Evolutionary conservation across 2,888 invertebrate genomes (phyloP).

Genomic region (Chaetogeoica ovagalla): DNA sequence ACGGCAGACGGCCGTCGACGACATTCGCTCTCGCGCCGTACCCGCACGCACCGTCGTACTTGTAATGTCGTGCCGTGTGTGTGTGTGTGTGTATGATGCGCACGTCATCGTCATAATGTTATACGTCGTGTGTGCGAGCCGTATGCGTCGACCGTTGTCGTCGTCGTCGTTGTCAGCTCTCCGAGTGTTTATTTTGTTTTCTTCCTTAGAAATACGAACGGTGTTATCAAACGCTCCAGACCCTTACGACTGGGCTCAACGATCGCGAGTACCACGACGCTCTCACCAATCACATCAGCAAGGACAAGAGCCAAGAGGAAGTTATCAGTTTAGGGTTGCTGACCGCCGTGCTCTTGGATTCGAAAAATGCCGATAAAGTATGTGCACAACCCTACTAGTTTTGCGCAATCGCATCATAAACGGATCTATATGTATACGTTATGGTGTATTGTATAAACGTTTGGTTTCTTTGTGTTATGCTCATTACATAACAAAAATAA

Average conservation of each 20-base stretch:
- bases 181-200: constrained; percentile 54
- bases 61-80: constrained; percentile 37
- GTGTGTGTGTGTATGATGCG: constrained; percentile 30
- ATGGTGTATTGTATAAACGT: constrained; percentile 29
- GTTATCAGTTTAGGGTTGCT: constrained; percentile 84
- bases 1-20: constrained; percentile 27
- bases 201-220: constrained; percentile 83
- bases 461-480: constrained; percentile 15
- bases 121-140: constrained; percentile 40
- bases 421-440: not conserved
- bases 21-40: constrained; percentile 31
- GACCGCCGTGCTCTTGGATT: constrained; percentile 84
- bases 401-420: not conserved
- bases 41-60: constrained; percentile 32
- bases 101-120: constrained; percentile 34
- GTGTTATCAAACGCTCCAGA: constrained; percentile 76
- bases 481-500: not conserved
- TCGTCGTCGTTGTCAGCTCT: not conserved
- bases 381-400: not conserved
- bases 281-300: constrained; percentile 84
- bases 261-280: constrained; percentile 94
- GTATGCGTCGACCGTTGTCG: constrained; percentile 34
- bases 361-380: constrained; percentile 73
- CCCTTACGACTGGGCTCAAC: constrained; percentile 78
- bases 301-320: constrained; percentile 89